These are phyloP conservation scores for Nemopilema nomurai DNA, from an alignment of 30 jellyfish, hydroid and myxozoan genomes.

Conservation along the genomic window DNA sequence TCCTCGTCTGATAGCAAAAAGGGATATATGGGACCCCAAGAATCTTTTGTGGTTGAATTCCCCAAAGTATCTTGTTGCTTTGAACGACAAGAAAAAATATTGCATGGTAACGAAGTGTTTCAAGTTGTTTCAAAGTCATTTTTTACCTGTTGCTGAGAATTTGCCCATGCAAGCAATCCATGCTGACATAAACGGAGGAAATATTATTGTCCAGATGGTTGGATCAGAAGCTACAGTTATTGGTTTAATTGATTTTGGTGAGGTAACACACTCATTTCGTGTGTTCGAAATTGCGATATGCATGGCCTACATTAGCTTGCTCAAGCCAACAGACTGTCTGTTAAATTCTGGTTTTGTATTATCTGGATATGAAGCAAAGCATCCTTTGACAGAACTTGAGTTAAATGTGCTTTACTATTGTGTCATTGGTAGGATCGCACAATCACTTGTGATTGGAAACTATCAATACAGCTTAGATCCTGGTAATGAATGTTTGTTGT, in stretches of 20 bases:
- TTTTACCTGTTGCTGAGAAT: constrained; percentile 16
- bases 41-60: constrained; percentile 9
- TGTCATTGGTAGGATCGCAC: constrained; percentile 24
- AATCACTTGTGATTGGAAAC: constrained; percentile 41
- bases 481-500: constrained; percentile 21
- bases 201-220: constrained; percentile 1
- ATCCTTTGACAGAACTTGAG: constrained; percentile 8
- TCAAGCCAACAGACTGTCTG: constrained; percentile 16
- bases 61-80: constrained; percentile 33
- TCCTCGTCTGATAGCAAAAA: constrained; percentile 34
- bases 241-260: constrained; percentile 61
- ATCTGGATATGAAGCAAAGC: constrained; percentile 27
- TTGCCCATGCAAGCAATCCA: constrained; percentile 44
- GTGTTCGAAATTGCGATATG: constrained; percentile 46
- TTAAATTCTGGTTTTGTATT: constrained; percentile 19
- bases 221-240: background rate
- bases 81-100: constrained; percentile 1
- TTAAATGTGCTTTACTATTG: constrained; percentile 12
- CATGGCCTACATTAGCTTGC: constrained; percentile 43
- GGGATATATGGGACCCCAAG: constrained; percentile 37
- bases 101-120: constrained; percentile 1
- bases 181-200: constrained; percentile 29
- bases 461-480: constrained; percentile 21
- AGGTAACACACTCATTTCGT: constrained; percentile 48
- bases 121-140: constrained; percentile 13